Conservation (phyloP, 2,888 invertebrate genomes). For the Drosophila longiperda region DNA sequence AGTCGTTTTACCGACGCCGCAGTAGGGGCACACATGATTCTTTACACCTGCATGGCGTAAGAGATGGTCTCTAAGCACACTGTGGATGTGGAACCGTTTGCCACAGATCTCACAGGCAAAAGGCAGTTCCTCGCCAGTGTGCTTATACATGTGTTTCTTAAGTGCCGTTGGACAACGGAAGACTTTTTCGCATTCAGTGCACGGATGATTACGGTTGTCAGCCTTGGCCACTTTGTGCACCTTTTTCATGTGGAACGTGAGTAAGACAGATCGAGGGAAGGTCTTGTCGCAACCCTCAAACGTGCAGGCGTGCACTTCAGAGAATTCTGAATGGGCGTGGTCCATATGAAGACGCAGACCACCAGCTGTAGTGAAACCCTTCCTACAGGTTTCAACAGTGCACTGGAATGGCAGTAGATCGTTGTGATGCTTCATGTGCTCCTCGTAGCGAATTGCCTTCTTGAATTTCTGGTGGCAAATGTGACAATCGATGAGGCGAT, state of each 20-base stretch:
- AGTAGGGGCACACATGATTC: conserved; percentile 83
- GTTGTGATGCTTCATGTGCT: conserved; percentile 83
- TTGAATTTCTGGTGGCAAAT: conserved; percentile 82
- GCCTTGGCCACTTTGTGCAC: conserved; percentile 77
- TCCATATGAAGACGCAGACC: conserved; percentile 80
- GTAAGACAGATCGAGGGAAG: conserved; percentile 78
- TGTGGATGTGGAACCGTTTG: conserved; percentile 82
- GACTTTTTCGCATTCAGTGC: conserved; percentile 82
- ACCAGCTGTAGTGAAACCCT: conserved; percentile 81
- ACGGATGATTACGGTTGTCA: conserved; percentile 73
- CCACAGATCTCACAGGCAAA: conserved; percentile 82
- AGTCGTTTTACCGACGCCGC: conserved; percentile 83
- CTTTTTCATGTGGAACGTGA: conserved; percentile 79
- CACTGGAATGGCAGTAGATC: conserved; percentile 83
- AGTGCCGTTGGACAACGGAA: conserved; percentile 83
- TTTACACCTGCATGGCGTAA: conserved; percentile 84
- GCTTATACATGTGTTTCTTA: conserved; percentile 83
- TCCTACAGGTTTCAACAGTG: conserved; percentile 76
- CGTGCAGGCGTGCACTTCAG: conserved; percentile 79
- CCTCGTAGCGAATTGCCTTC: conserved; percentile 79
- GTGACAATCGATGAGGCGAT: conserved; percentile 80
- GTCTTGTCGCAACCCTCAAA: conserved; percentile 80
- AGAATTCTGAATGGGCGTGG: conserved; percentile 81
- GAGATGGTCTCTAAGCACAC: conserved; percentile 82
- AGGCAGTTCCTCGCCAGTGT: conserved; percentile 83